Evolutionary conservation across 1,140 invertebrate genomes (phyloP).

Genomic region (Diplogasteroides magnus): DNA sequence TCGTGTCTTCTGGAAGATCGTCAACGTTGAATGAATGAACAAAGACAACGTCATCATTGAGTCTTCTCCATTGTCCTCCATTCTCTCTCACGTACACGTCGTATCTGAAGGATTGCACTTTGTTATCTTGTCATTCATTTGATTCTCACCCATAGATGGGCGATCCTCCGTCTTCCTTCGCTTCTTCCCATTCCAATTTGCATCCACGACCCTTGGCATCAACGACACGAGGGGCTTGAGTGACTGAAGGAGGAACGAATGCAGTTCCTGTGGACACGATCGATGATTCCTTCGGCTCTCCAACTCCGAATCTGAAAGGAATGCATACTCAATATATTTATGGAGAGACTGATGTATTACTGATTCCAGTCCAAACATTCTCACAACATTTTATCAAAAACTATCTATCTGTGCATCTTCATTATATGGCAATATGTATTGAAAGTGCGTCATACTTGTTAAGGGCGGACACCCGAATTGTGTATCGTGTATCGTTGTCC

Average conservation of each 20-base stretch:
- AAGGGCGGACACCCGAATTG: constrained; percentile 47
- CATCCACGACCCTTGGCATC: constrained; percentile 59
- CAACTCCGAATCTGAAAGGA: neutral
- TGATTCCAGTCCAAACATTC: too few species aligned
- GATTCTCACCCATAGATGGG: constrained; percentile 87
- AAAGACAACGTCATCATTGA: constrained; percentile 68
- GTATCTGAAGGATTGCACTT: too few species aligned
- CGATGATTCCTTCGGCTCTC: neutral
- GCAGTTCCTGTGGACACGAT: constrained; percentile 43
- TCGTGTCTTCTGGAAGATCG: constrained; percentile 74
- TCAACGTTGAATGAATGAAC: constrained; percentile 83
- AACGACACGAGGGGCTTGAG: constrained; percentile 27
- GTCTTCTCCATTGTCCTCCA: constrained; percentile 65
- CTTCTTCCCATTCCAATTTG: constrained; percentile 89
- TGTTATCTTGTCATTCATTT: too few species aligned
- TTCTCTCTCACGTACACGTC: constrained; percentile 89
- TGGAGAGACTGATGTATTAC: too few species aligned
- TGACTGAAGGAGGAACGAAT: constrained; percentile 40
- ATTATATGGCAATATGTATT: neutral
- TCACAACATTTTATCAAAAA: too few species aligned
- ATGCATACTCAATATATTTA: neutral
- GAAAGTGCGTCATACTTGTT: constrained; percentile 43
- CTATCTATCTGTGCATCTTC: too few species aligned
- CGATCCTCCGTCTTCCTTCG: constrained; percentile 83
- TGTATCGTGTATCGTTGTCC: constrained; percentile 46